Percentiles rank a stretch among this genome's conserved stretches.
These are phyloP conservation scores for Sitophilus oryzae DNA, from an alignment of 1,140 invertebrate genomes.

Conservation along the genomic window DNA sequence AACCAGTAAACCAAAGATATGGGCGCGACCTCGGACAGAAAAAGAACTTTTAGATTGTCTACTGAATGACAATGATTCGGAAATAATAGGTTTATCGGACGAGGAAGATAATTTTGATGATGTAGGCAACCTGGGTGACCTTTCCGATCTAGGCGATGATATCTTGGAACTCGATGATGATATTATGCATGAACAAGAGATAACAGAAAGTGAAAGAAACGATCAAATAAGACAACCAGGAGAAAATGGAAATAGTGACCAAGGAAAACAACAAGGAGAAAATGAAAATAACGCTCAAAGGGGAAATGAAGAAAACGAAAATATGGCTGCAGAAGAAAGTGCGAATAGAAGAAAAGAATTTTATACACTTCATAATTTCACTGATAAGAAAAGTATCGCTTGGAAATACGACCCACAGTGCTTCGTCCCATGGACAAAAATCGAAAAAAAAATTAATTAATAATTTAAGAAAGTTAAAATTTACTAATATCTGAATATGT, in stretches of 20 bases:
- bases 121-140: no score
- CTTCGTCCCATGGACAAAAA: no score
- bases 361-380: slow-evolving; percentile 5
- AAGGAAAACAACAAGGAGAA: no score
- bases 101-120: slow-evolving; percentile 6
- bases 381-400: neutral
- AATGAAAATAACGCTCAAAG: slow-evolving; percentile 1
- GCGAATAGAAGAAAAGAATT: slow-evolving; percentile 1
- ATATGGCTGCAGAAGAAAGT: neutral
- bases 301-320: slow-evolving; percentile 3
- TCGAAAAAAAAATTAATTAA: no score
- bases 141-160: no score
- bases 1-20: neutral
- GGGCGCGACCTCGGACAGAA: neutral
- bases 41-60: slow-evolving; percentile 6
- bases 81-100: slow-evolving; percentile 7
- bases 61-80: slow-evolving; percentile 2
- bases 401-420: neutral
- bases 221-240: no score
- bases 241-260: no score
- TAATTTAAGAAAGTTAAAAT: no score
- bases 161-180: neutral
- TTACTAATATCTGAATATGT: no score
- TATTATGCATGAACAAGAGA: slow-evolving; percentile 1
- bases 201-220: slow-evolving; percentile 3